Evolutionary conservation across 2,797 vertebrate genomes (phyloP), one percentile per base, ranked within the genome.

Genomic region (Apogon talboti): DNA sequence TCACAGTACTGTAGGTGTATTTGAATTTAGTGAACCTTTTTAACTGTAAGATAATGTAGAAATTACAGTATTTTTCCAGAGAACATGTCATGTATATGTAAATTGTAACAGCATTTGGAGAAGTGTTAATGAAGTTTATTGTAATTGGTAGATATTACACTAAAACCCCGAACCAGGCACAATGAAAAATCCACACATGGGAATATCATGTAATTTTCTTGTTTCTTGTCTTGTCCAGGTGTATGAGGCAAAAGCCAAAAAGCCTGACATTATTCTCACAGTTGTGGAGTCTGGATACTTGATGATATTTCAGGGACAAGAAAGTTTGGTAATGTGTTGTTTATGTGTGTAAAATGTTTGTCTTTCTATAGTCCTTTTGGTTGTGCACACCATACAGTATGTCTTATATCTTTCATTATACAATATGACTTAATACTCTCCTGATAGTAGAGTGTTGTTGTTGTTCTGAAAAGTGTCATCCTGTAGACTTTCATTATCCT

Each of bases 241-340:
- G 35, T 95, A 94, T 87, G 94, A 98, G 50, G 91, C 95, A 59
- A 90, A 37, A 70, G 89, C 84, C 63, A 89, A 92, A 49, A 92
- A 93, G 46, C 94, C 94, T 12, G 63, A 75, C 53, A 92, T 99
- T 66, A 42, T 93, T 73, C 86, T 98, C 45, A 95, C 86, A 18
- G 90, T 99, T 50, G 87, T 97, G 81, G 90, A 94, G 54, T 95
- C 95, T 45, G 96, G 96, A 70, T 95, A 97, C 89, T 93, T 99
- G 82, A 91, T 99, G 71, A 91, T 98, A 73, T 91, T 94, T 13
- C 96, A 93, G 82, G 95, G 93, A 53, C 84, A 93, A 43, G 92
- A 94, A 33, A 90, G 96, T 21, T 78, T 98, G 95, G 97, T 99
- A 94, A 91, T 95, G 47, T n/a, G 35, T 44, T n/a, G 35, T 44